Evolutionary conservation across 2,888 invertebrate genomes (phyloP).

Genomic region (Polyploca ridens): DNA sequence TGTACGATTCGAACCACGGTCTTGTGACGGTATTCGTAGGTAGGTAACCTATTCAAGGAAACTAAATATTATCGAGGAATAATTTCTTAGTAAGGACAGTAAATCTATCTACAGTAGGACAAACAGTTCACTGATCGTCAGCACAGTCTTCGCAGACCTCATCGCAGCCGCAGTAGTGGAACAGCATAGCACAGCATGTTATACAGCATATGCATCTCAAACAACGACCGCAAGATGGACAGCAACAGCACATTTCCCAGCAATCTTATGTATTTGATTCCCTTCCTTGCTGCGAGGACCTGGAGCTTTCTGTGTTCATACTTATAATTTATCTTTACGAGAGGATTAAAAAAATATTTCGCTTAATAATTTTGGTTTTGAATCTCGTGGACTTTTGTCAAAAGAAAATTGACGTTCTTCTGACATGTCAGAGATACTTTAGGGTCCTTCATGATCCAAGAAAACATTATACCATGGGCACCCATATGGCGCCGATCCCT

Average conservation of each 20-base stretch:
- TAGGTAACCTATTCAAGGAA: not conserved
- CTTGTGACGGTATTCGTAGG: no score
- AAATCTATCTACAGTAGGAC: no score
- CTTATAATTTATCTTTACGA: not conserved
- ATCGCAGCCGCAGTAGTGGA: constrained; percentile 6
- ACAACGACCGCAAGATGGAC: not conserved
- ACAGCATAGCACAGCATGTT: constrained; percentile 13
- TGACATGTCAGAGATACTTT: not conserved
- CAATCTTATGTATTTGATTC: not conserved
- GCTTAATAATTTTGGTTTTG: not conserved
- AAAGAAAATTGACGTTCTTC: not conserved
- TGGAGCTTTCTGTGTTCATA: not conserved
- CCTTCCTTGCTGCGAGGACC: not conserved
- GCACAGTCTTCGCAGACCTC: not conserved
- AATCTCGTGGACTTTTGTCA: not conserved
- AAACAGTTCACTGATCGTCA: not conserved
- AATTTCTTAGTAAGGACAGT: no score
- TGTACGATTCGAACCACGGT: no score
- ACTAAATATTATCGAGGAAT: not conserved
- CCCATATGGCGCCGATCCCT: no score
- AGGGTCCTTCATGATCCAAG: no score
- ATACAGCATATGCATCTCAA: not conserved
- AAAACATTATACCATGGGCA: no score
- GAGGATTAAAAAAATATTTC: not conserved
- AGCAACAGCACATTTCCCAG: not conserved